phyloP scores from a whole-genome alignment of 2,888 invertebrate genomes.

The Listrodromus nycthemerus region DNA sequence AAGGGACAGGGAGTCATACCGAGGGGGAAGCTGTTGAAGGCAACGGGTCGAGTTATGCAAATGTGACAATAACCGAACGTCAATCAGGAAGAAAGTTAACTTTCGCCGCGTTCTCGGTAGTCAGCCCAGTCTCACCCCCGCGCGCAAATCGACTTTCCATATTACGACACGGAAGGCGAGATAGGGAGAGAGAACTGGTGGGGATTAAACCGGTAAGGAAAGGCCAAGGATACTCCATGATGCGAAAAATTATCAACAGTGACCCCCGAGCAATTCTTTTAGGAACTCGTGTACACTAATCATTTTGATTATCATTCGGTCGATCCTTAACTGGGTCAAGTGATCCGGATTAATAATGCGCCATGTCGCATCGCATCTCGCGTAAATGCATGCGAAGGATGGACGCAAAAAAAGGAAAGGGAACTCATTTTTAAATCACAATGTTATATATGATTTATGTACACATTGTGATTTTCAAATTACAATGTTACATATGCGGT shows the following conservation, averaged over 20 bases:
- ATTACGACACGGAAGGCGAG: conserved; percentile 28
- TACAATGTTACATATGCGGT: neutral
- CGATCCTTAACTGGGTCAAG: conserved; percentile 46
- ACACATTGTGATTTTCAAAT: too few species aligned
- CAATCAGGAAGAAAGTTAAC: conserved; percentile 82
- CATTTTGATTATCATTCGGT: conserved; percentile 45
- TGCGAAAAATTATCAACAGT: conserved; percentile 54
- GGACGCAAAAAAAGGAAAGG: neutral
- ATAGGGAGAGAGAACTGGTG: neutral
- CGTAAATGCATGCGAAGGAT: neutral
- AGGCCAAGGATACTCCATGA: conserved; percentile 27
- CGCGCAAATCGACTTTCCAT: conserved; percentile 41
- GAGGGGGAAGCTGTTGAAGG: conserved; percentile 63
- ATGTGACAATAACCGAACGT: conserved; percentile 83
- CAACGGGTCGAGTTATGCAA: conserved; percentile 81
- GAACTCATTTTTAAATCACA: neutral
- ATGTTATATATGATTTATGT: too few species aligned
- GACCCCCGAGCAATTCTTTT: conserved; percentile 9
- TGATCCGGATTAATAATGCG: conserved; percentile 35
- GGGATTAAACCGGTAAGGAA: conserved; percentile 19
- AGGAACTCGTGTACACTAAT: neutral
- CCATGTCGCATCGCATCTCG: neutral
- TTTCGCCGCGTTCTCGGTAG: conserved; percentile 49
- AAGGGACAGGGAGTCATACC: conserved; percentile 53
- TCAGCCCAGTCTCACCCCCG: neutral